phyloP scores from a whole-genome alignment of 2,113 vertebrate genomes.

The Nothocercus julius region DNA sequence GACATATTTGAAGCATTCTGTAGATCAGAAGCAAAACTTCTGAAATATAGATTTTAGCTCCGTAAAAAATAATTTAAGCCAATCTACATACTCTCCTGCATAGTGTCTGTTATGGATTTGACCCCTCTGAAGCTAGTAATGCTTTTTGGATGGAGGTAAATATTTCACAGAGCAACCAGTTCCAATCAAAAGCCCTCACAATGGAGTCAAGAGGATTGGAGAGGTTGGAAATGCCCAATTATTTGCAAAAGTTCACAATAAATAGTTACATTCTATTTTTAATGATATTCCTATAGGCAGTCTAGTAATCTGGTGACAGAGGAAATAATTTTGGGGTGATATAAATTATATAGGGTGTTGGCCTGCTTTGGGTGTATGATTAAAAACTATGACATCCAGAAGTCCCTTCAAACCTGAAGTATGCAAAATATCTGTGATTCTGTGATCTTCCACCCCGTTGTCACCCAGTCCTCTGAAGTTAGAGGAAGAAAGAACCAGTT shows the following conservation, averaged over 20 bases:
- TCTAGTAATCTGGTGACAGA: background rate
- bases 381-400: background rate
- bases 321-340: background rate
- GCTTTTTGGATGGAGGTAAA: background rate
- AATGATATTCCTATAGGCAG: background rate
- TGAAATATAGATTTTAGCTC: background rate
- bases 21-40: background rate
- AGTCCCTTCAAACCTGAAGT: background rate
- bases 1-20: background rate
- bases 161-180: background rate
- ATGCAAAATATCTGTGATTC: background rate
- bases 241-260: background rate
- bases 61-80: background rate
- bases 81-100: fast-evolving
- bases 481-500: background rate
- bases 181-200: background rate
- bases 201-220: background rate
- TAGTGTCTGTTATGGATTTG: background rate
- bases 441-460: background rate
- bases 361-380: fast-evolving
- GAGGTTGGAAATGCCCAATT: background rate
- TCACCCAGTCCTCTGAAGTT: background rate
- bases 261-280: background rate
- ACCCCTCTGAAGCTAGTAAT: background rate
- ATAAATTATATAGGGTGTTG: background rate